Evolutionary conservation across 2,797 vertebrate species (phyloP).

Genomic region (Astyanax mexicanus): DNA sequence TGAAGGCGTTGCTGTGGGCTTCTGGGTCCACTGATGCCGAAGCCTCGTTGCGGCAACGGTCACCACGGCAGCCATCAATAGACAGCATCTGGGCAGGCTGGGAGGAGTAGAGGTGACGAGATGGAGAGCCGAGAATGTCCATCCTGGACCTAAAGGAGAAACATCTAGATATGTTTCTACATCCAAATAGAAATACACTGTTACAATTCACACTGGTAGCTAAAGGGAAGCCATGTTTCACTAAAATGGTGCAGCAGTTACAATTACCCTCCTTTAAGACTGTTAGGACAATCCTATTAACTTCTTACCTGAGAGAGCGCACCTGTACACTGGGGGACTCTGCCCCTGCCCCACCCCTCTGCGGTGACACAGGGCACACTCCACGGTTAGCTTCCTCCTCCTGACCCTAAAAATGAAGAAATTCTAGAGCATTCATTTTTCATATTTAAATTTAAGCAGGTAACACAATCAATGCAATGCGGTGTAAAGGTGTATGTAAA

Average conservation of each 20-base stretch:
- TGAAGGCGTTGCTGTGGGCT: conserved; percentile 88
- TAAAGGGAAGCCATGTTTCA: too few relatives aligned
- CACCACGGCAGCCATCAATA: conserved; percentile 87
- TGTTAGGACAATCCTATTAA: neutral
- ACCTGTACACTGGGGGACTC: conserved; percentile 89
- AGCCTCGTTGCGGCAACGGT: conserved; percentile 90
- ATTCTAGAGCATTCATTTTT: too few relatives aligned
- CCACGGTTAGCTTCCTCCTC: conserved; percentile 88
- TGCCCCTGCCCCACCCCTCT: conserved; percentile 81
- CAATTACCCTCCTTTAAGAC: too few relatives aligned
- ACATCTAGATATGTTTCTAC: too few relatives aligned
- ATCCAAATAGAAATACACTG: neutral
- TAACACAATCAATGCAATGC: too few relatives aligned
- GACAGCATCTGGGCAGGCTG: conserved; percentile 98
- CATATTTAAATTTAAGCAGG: too few relatives aligned
- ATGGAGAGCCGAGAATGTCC: conserved; percentile 93
- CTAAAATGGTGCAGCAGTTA: too few relatives aligned
- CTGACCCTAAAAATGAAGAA: conserved; percentile 76
- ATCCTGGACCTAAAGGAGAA: conserved; percentile 85
- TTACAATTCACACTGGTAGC: neutral
- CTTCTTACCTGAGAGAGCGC: conserved; percentile 83
- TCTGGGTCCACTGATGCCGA: conserved; percentile 93
- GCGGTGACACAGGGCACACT: conserved; percentile 85
- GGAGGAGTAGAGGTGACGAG: conserved; percentile 93
- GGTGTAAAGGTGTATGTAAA: too few relatives aligned